Percentiles rank a stretch among this genome's conserved stretches.
Conservation (phyloP, 2,888 invertebrate species). For the Parapristionchus giblindavisi region DNA sequence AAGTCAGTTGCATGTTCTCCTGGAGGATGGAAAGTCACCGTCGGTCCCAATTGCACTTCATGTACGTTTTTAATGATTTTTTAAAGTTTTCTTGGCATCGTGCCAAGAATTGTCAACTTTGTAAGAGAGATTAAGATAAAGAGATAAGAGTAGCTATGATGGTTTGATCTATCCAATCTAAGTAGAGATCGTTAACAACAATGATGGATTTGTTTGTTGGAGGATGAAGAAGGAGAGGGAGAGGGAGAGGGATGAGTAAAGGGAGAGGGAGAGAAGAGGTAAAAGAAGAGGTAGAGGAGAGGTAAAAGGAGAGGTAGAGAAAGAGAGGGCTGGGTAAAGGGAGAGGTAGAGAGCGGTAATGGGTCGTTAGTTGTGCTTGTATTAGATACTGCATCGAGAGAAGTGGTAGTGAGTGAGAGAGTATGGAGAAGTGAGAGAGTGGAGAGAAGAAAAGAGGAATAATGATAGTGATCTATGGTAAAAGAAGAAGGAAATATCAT, state of each 20-base stretch:
- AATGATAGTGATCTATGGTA: neutral
- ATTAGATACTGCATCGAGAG: neutral
- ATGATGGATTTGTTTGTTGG: too few relatives aligned
- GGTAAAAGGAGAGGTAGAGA: neutral
- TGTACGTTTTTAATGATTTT: constrained; percentile 41
- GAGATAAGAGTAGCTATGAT: too few relatives aligned
- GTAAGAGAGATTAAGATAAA: neutral
- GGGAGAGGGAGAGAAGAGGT: neutral
- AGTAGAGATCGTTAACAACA: too few relatives aligned
- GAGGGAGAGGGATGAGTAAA: neutral
- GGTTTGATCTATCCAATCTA: too few relatives aligned
- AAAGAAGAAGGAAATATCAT: constrained; percentile 1
- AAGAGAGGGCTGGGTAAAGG: neutral
- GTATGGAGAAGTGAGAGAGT: neutral
- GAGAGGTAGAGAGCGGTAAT: neutral
- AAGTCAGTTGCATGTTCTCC: constrained; percentile 47
- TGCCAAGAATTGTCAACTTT: neutral
- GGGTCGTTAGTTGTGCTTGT: neutral
- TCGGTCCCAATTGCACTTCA: constrained; percentile 49
- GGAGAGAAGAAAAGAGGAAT: neutral
- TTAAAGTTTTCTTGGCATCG: neutral
- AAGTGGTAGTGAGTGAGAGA: neutral
- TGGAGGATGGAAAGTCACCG: constrained; percentile 55
- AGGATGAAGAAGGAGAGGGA: neutral
- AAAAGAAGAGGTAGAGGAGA: neutral